These are phyloP conservation scores for Chaetophractus vellerosus DNA, from an alignment of 2,797 vertebrate genomes.

Conservation along the genomic window DNA sequence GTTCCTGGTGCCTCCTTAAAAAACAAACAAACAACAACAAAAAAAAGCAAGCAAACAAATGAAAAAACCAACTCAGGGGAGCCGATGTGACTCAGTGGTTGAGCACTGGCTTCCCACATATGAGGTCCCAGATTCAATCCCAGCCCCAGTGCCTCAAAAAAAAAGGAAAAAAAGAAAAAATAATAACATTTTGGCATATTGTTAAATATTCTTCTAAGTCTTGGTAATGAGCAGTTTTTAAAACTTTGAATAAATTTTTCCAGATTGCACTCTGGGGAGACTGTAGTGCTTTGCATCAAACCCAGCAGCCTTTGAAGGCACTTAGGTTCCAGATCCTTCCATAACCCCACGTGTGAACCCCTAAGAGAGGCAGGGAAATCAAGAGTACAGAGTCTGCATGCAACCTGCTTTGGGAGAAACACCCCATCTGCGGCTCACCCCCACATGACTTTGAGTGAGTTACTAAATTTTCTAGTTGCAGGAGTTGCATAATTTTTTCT, in stretches of 20 bases:
- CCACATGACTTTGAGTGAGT: background rate
- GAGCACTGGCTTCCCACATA: too few species aligned
- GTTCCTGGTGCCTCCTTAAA: too few species aligned
- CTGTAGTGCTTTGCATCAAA: background rate
- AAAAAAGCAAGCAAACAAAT: too few species aligned
- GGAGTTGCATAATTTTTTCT: background rate
- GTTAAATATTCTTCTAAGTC: background rate
- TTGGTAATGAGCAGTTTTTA: too few species aligned
- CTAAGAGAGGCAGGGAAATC: too few species aligned
- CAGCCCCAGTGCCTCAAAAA: too few species aligned
- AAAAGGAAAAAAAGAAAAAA: too few species aligned
- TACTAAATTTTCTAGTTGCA: background rate
- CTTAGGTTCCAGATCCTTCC: accelerated
- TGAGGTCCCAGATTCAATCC: too few species aligned
- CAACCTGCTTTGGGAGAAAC: background rate
- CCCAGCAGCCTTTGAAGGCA: background rate
- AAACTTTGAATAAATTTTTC: background rate
- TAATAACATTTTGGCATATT: background rate
- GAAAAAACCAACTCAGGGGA: too few species aligned
- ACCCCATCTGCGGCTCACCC: background rate
- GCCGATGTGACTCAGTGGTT: too few species aligned
- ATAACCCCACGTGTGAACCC: background rate
- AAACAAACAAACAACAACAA: too few species aligned
- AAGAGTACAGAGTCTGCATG: too few species aligned
- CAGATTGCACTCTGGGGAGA: background rate